phyloP scores from a whole-genome alignment of 2,113 vertebrate species.

The Glaucidium brasilianum region DNA sequence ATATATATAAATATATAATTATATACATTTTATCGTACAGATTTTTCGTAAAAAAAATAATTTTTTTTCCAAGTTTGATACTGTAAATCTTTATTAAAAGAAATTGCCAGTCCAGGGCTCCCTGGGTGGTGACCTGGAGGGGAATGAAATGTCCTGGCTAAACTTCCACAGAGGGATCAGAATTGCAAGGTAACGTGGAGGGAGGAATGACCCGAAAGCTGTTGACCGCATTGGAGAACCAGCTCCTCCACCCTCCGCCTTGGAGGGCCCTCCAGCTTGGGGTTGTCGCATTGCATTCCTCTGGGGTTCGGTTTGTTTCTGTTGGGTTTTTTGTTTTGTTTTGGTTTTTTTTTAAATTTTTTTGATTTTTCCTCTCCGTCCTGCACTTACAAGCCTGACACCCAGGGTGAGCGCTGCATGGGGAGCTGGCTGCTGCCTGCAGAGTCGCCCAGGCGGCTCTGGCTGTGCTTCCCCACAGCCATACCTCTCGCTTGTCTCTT shows the following conservation, averaged over 20 bases:
- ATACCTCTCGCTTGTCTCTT: background rate
- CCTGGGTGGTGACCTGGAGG: conserved; percentile 61
- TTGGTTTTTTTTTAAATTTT: background rate
- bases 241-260: conserved; percentile 40
- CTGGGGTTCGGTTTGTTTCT: conserved; percentile 45
- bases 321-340: background rate
- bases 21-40: conserved; percentile 84
- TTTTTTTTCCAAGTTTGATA: conserved; percentile 76
- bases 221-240: background rate
- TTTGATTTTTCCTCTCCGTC: background rate
- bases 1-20: conserved; percentile 81
- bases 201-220: conserved; percentile 50
- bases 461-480: background rate
- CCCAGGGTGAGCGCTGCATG: background rate
- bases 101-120: conserved; percentile 69
- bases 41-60: conserved; percentile 73
- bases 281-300: conserved; percentile 56
- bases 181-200: conserved; percentile 46
- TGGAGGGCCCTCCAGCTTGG: conserved; percentile 56
- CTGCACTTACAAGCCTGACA: conserved; percentile 12
- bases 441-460: background rate
- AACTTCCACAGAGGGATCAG: conserved; percentile 51
- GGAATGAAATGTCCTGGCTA: conserved; percentile 6
- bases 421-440: background rate
- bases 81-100: conserved; percentile 72